Conservation (phyloP, 2,113 vertebrate genomes). For the Periophthalmodon schlosseri region DNA sequence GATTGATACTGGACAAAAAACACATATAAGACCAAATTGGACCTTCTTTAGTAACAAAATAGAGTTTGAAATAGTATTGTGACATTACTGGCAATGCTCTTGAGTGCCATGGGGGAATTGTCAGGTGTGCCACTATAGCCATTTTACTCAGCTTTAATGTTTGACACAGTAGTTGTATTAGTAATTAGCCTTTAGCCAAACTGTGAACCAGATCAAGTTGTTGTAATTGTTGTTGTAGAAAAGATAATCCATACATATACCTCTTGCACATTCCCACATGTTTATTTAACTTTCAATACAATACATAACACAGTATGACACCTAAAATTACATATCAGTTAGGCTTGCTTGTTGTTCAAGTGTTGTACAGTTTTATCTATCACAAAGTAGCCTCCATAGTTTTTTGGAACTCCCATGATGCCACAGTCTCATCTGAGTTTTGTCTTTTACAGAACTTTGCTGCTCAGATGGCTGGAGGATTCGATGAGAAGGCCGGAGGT, state of each 20-base stretch:
- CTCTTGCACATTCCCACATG: background rate
- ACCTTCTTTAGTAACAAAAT: too few relatives aligned
- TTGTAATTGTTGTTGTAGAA: background rate
- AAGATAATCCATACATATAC: background rate
- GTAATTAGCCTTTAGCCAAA: background rate
- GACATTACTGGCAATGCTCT: too few relatives aligned
- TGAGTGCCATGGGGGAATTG: too few relatives aligned
- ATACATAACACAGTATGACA: background rate
- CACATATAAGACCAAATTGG: too few relatives aligned
- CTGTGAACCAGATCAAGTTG: background rate
- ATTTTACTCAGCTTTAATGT: background rate
- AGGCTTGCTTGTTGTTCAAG: too few relatives aligned
- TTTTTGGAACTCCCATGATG: background rate
- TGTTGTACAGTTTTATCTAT: background rate
- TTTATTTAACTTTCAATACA: background rate
- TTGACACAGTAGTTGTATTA: background rate
- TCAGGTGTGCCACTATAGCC: too few relatives aligned
- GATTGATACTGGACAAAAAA: too few relatives aligned
- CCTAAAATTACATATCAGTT: background rate
- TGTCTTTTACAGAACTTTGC: slow-evolving; percentile 84
- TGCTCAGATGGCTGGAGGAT: slow-evolving; percentile 91
- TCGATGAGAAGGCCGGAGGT: slow-evolving; percentile 90
- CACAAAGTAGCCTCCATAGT: background rate
- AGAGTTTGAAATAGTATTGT: too few relatives aligned
- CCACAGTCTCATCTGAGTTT: slow-evolving; percentile 2